Conservation (phyloP, 1,140 invertebrate species). For the Latrodectus geometricus region DNA sequence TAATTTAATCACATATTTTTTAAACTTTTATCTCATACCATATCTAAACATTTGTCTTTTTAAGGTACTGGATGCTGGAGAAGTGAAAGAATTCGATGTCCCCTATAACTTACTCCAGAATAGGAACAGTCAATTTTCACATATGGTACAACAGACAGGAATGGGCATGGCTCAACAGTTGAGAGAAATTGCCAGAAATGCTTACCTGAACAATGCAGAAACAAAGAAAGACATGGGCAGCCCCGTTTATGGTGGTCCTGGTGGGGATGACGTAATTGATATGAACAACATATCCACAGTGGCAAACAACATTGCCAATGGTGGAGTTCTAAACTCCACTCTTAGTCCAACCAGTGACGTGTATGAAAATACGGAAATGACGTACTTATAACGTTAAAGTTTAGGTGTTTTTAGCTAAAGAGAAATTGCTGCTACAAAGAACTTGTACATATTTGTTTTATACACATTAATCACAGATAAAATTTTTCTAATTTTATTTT, state of each 20-base stretch:
- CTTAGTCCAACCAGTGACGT: conserved; percentile 13
- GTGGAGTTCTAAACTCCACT: background rate
- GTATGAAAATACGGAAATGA: conserved; percentile 49
- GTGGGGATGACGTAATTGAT: conserved; percentile 35
- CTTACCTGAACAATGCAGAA: conserved; percentile 18
- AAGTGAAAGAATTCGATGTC: conserved; percentile 76
- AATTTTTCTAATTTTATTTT: too few relatives aligned
- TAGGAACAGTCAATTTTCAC: conserved; percentile 68
- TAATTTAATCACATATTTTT: too few relatives aligned
- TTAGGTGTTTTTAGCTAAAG: background rate
- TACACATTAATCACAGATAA: background rate
- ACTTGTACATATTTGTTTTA: conserved; percentile 11
- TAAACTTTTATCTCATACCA: background rate
- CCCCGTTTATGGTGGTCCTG: conserved; percentile 18
- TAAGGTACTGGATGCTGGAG: conserved; percentile 64
- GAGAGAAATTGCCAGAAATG: conserved; percentile 14
- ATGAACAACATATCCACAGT: conserved; percentile 17
- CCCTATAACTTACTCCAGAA: conserved; percentile 76
- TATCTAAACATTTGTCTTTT: background rate
- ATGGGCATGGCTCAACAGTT: conserved; percentile 56
- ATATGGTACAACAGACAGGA: conserved; percentile 63
- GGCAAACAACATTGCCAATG: background rate
- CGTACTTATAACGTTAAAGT: conserved; percentile 26
- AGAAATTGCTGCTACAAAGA: background rate
- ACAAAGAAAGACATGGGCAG: background rate